Conservation (phyloP, 2,888 invertebrate genomes). For the Poecilobothrus nobilitatus region DNA sequence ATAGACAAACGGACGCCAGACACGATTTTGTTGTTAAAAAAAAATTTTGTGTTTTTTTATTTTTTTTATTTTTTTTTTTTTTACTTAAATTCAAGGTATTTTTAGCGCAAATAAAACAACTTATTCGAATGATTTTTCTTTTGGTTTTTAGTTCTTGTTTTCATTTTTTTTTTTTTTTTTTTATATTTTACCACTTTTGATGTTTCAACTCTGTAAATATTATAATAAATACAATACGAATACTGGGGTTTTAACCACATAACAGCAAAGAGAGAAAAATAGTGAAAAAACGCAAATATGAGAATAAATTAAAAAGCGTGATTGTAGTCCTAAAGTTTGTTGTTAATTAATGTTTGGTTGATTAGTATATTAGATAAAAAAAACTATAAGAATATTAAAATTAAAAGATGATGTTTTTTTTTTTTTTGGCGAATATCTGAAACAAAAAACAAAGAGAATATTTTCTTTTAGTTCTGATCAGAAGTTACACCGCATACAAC, state of each 20-base stretch:
- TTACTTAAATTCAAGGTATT: slow-evolving; percentile 10
- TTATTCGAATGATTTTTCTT: background rate
- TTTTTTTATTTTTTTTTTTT: background rate
- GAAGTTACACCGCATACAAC: too few species aligned
- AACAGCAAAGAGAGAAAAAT: background rate
- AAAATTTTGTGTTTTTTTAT: background rate
- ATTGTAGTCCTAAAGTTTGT: background rate
- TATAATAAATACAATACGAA: background rate
- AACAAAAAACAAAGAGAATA: too few species aligned
- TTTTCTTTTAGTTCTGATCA: too few species aligned
- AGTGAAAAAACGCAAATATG: background rate
- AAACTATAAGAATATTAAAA: too few species aligned
- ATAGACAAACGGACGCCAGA: slow-evolving; percentile 42
- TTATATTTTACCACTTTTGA: background rate
- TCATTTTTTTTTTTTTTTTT: background rate
- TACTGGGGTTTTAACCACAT: background rate
- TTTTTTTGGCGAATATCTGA: too few species aligned
- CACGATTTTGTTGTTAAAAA: slow-evolving; percentile 39
- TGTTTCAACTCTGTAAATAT: background rate
- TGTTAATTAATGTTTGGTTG: background rate
- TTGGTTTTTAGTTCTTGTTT: background rate
- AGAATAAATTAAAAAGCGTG: background rate
- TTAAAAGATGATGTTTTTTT: too few species aligned
- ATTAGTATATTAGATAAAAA: too few species aligned
- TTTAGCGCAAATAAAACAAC: slow-evolving; percentile 7